These are phyloP conservation scores for Vespertilio murinus DNA, from an alignment of 2,797 vertebrate species.

Conservation along the genomic window DNA sequence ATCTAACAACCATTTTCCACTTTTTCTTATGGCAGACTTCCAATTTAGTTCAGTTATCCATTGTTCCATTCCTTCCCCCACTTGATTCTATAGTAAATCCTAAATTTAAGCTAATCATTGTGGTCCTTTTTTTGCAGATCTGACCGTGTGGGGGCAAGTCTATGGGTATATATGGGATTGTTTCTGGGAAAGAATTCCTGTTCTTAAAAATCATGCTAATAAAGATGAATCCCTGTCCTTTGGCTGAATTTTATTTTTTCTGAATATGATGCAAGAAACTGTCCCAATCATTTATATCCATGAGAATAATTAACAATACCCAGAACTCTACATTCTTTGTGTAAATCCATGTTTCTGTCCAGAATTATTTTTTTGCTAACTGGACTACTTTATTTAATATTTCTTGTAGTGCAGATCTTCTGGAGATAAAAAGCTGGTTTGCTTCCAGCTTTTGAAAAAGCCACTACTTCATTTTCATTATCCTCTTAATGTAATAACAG, in stretches of 20 bases:
- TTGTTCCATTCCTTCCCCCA: not conserved
- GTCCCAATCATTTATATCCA: not conserved
- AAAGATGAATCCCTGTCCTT: not conserved
- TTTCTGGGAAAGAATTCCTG: not conserved
- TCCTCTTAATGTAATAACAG: too few relatives aligned
- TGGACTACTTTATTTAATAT: not conserved
- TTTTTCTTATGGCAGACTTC: not conserved
- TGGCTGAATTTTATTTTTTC: not conserved
- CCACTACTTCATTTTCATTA: not conserved
- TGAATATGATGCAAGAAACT: not conserved
- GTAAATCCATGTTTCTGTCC: not conserved
- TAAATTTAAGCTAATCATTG: not conserved
- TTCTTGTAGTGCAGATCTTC: not conserved
- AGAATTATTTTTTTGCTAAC: not conserved
- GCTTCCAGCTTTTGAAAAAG: not conserved
- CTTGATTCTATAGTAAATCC: not conserved
- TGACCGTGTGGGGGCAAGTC: not conserved
- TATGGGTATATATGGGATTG: not conserved
- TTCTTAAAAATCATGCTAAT: not conserved
- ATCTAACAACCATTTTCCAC: not conserved
- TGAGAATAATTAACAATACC: not conserved
- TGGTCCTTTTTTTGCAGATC: not conserved
- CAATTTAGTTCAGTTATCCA: not conserved
- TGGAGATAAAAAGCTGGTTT: not conserved
- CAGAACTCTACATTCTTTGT: not conserved